Evolutionary conservation across 2,113 vertebrate genomes (phyloP).

Genomic region (Morone chrysops): DNA sequence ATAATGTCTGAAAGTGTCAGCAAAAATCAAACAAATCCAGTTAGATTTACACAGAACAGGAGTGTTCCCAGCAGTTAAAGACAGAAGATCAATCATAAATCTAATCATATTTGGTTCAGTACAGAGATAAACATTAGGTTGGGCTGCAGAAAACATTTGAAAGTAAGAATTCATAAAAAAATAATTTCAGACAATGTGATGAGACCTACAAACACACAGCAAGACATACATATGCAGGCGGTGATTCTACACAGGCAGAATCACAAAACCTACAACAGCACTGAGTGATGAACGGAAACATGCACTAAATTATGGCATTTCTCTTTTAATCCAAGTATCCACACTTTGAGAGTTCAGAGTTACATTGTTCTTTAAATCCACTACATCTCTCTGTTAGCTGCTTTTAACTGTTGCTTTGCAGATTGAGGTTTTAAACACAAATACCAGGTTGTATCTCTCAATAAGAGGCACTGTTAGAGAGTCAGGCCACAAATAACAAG

Average conservation of each 20-base stretch:
- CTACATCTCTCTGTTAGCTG: not conserved
- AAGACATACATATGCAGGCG: not conserved
- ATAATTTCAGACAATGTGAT: too few species aligned
- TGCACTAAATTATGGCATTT: not conserved
- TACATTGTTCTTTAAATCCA: not conserved
- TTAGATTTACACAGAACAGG: too few species aligned
- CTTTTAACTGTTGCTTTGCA: not conserved
- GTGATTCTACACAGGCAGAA: not conserved
- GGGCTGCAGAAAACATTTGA: too few species aligned
- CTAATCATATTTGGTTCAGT: too few species aligned
- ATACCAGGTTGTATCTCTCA: not conserved
- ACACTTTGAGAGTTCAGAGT: not conserved
- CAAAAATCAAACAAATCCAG: not conserved
- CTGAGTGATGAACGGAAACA: not conserved
- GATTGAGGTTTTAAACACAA: not conserved
- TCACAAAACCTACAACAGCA: not conserved
- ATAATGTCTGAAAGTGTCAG: not conserved
- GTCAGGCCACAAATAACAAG: not conserved
- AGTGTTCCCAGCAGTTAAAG: too few species aligned
- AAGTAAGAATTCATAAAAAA: too few species aligned
- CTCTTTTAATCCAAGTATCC: not conserved
- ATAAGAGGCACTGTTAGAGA: not conserved
- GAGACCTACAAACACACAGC: too few species aligned
- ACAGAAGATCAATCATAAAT: too few species aligned
- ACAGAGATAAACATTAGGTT: too few species aligned